Conservation (phyloP, 2,797 vertebrate genomes). For the Rallus crepitans region DNA sequence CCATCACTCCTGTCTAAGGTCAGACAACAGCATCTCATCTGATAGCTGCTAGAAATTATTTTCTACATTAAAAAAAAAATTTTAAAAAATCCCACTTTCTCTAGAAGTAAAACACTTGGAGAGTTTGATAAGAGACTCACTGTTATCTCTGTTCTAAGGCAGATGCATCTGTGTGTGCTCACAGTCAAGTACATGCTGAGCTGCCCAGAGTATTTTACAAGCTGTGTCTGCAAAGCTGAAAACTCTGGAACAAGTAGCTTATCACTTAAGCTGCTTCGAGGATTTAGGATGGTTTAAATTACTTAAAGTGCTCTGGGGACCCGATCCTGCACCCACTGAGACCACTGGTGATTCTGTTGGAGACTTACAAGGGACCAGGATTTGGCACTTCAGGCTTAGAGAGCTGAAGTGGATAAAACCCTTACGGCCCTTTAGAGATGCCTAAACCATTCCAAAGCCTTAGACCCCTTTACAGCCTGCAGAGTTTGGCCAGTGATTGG, state of each 20-base stretch:
- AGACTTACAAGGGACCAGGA: conserved; percentile 32
- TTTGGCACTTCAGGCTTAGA: conserved; percentile 52
- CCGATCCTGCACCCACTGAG: conserved; percentile 28
- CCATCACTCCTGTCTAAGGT: neutral
- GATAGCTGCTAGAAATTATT: neutral
- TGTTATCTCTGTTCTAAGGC: neutral
- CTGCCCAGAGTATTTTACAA: neutral
- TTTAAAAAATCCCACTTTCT: neutral
- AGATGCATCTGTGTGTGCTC: neutral
- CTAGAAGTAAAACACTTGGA: neutral
- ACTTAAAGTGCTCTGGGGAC: conserved; percentile 56
- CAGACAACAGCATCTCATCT: neutral
- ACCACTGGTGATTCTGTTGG: neutral
- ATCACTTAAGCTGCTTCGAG: conserved; percentile 62
- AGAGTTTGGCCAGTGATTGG: neutral
- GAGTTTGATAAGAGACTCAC: neutral
- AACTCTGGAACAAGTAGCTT: conserved; percentile 67
- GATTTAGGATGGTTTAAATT: conserved; percentile 63
- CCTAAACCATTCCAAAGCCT: conserved; percentile 43
- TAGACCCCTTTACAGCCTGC: neutral
- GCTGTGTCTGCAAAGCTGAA: neutral
- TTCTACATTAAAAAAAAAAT: neutral
- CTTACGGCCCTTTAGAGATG: conserved; percentile 20
- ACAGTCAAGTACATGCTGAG: neutral
- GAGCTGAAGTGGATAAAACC: conserved; percentile 52